phyloP scores from a whole-genome alignment of 2,113 vertebrate species.

The Solea solea region DNA sequence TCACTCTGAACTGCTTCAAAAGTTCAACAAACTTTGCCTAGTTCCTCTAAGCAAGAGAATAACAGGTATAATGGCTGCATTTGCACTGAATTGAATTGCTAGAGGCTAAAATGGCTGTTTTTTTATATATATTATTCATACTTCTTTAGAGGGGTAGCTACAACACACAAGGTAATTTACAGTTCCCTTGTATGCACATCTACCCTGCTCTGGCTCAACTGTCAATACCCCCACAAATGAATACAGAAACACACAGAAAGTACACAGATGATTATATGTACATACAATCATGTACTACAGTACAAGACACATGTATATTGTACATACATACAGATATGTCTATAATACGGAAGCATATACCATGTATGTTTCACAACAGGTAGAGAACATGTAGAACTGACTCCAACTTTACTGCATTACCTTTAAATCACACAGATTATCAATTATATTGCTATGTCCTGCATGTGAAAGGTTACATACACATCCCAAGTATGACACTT shows the following conservation, averaged over 20 bases:
- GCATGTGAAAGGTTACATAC: background rate
- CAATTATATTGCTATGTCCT: background rate
- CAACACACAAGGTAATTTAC: background rate
- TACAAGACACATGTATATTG: no score
- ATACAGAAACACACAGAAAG: background rate
- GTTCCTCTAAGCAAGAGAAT: slow-evolving; percentile 1
- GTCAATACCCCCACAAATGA: background rate
- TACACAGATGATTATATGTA: background rate
- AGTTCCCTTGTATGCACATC: background rate
- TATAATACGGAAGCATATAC: no score
- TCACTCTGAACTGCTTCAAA: slow-evolving; percentile 3
- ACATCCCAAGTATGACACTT: background rate
- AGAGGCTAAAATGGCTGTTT: background rate
- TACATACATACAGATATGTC: no score
- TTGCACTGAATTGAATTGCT: slow-evolving; percentile 15
- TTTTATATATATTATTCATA: background rate
- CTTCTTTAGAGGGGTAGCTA: background rate
- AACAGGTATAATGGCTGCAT: slow-evolving; percentile 9
- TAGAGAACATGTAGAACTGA: no score
- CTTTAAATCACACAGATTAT: no score
- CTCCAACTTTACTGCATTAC: no score
- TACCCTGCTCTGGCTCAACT: background rate
- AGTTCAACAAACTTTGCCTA: slow-evolving; percentile 7
- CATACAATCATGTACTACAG: background rate
- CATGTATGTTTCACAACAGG: no score